Base-by-base conservation (phyloP, 2,113 vertebrate species). In the Salvelinus namaycush region DNA sequence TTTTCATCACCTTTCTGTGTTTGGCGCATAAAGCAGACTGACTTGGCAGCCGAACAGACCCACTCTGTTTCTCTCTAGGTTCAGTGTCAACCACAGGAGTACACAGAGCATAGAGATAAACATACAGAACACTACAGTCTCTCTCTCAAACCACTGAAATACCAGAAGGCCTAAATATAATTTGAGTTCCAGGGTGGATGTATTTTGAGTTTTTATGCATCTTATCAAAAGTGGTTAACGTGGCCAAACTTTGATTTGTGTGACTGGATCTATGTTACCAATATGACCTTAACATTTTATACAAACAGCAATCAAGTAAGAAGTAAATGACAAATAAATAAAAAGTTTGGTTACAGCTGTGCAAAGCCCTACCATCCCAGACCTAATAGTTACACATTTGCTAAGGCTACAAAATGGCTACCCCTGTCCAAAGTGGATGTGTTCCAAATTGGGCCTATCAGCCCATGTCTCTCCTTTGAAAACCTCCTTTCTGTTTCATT, bases 81-180 rank as follows among this genome's bases (percentile, higher is more conserved):
- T 54, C 51, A 54, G 51, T 68, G 67, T 68, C 16, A n/a, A 31
- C 67, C 67, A 18, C 67, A 68, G 12, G 16, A 44, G 31, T 16
- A 68, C 31, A 16, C 29, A 68, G 18, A 39, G 9, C 29, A 39
- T 29, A 16, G 5, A 68, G 18, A 39, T 68, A 8, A 39, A 68
- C 67, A 68, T 62, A 62, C 59, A 22, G 59, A 62, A 22, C 5
- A 59, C n/a, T 16, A 16, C 49, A 54, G 51, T 54, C 12, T 54
- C 70, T 57, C 54, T 48, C 60, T 62, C n/a, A 80, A 79, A 91
- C 91, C 89, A 85, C 90, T 76, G 79, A 87, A 88, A 91, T 90
- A 87, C 90, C 89, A 91, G 87, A 86, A 81, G 83, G 81, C 73
- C 88, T 92, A 91, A 89, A 91, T 92, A 91, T 92, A 92, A 91